Evolutionary conservation across 2,888 invertebrate genomes (phyloP), one percentile per base, ranked within the genome.

Genomic region (Cantharis rustica): DNA sequence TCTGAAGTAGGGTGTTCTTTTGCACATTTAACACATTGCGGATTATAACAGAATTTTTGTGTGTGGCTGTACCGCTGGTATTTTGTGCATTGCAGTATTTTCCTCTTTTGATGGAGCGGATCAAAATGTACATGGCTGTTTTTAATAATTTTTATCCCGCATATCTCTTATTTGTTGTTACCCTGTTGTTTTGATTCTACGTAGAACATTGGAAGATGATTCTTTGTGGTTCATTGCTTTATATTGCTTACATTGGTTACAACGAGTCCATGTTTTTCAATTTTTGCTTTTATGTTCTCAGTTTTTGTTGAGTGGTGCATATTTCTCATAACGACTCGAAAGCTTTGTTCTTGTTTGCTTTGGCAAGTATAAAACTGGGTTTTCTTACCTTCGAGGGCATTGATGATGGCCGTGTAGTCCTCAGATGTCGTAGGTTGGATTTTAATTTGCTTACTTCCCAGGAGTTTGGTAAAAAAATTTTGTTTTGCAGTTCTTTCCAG

Each of bases 151-250:
- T n/a, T n/a, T n/a, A n/a, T n/a, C n/a, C n/a, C n/a, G n/a, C n/a
- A n/a, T n/a, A n/a, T n/a, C n/a, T n/a, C n/a, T n/a, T n/a, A n/a
- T n/a, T n/a, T n/a, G n/a, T n/a, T n/a, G n/a, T n/a, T n/a, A n/a
- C n/a, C n/a, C n/a, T 72, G 61, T 71, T 71, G 17, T 72, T 66
- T 68, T 68, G 68, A 20, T 1, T 72, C 66, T 17, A 72, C 68
- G 5, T 64, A 62, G 11, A 72, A 72, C 68, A 72, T 2, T 66
- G 72, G 47, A 11, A 72, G 72, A n/a, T 61, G 31, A 17, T 71
- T 3, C 27, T 71, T 71, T 13, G 68, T 64, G 17, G n/a, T 17
- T 63, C 27, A 27, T 15, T 71, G 71, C 3, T 17, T 63, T 13
- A 71, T 71, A 20, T 20, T 20, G 20, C 4, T 4, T 4, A 20